These are phyloP conservation scores for Remorina albescens DNA, from an alignment of 2,797 vertebrate genomes.

Conservation along the genomic window DNA sequence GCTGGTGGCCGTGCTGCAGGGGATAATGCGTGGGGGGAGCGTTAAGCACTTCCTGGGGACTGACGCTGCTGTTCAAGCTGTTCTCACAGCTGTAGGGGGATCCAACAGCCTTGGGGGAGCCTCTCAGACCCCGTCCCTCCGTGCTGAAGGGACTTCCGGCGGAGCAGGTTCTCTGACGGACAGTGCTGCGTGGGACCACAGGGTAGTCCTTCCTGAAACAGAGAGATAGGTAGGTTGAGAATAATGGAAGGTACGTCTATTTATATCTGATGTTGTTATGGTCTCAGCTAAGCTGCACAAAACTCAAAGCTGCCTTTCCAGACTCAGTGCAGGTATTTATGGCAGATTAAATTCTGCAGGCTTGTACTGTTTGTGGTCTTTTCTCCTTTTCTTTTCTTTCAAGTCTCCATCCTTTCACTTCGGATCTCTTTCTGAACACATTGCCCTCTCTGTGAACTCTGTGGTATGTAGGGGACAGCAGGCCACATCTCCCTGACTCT, in stretches of 20 bases:
- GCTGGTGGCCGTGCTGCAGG: constrained; percentile 77
- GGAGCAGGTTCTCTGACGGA: constrained; percentile 90
- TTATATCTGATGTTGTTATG: constrained; percentile 1
- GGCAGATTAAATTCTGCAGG: constrained; percentile 8
- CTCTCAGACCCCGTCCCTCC: constrained; percentile 84
- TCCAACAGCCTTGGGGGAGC: constrained; percentile 85
- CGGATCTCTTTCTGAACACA: constrained; percentile 63
- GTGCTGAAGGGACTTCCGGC: constrained; percentile 90
- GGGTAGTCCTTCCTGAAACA: constrained; percentile 93
- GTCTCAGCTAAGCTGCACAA: constrained; percentile 4
- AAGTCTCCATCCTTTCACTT: constrained; percentile 70
- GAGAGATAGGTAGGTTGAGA: background rate
- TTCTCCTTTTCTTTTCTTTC: constrained; percentile 43
- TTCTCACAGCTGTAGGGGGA: constrained; percentile 94
- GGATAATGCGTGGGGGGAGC: constrained; percentile 87
- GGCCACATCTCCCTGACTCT: constrained; percentile 76
- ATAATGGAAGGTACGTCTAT: constrained; percentile 21
- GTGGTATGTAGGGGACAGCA: constrained; percentile 76
- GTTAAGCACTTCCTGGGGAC: constrained; percentile 88
- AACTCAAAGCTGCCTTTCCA: background rate
- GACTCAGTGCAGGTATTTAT: constrained; percentile 20
- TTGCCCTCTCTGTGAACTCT: constrained; percentile 80
- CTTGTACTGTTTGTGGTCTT: constrained; percentile 13
- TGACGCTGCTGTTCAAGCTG: constrained; percentile 83
- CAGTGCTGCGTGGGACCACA: constrained; percentile 93